A percentile compares a stretch with the other conserved stretches of the same genome.
These are phyloP conservation scores for Grammatotria lemairii DNA, from an alignment of 2,113 vertebrate genomes.

Conservation along the genomic window DNA sequence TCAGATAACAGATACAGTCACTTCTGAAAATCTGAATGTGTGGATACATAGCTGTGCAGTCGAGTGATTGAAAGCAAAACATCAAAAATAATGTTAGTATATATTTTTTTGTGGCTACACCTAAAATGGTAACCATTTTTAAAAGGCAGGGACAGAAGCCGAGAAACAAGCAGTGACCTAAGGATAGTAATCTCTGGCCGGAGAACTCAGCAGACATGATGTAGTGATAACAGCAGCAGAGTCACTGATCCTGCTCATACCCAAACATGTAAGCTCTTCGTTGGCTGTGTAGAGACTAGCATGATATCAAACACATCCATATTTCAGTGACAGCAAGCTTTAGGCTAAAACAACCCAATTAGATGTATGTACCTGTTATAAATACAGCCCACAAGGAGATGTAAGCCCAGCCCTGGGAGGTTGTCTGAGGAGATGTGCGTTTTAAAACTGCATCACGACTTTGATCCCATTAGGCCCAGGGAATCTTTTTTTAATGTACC, in stretches of 20 bases:
- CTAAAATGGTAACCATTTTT: background rate
- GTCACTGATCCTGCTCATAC: constrained; percentile 45
- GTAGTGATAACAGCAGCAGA: constrained; percentile 22
- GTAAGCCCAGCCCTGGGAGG: background rate
- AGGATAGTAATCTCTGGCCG: constrained; percentile 22
- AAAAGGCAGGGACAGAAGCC: background rate
- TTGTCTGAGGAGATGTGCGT: background rate
- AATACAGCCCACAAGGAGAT: constrained; percentile 6
- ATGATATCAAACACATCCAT: constrained; percentile 62
- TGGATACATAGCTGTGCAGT: background rate
- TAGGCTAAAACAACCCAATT: constrained; percentile 55
- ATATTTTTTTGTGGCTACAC: background rate
- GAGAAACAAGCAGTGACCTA: constrained; percentile 15
- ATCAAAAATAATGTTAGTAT: background rate
- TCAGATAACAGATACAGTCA: constrained; percentile 23
- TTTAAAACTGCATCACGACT: background rate
- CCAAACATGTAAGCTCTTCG: constrained; percentile 25
- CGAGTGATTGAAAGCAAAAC: background rate
- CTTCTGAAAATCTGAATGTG: constrained; percentile 22
- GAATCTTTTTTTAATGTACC: background rate
- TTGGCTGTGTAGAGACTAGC: background rate
- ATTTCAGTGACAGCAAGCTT: constrained; percentile 60
- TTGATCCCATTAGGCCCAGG: constrained; percentile 32
- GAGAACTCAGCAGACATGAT: constrained; percentile 46
- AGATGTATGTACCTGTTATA: constrained; percentile 55